phyloP scores from a whole-genome alignment of 2,888 invertebrate species.

The Stenurella melanura region DNA sequence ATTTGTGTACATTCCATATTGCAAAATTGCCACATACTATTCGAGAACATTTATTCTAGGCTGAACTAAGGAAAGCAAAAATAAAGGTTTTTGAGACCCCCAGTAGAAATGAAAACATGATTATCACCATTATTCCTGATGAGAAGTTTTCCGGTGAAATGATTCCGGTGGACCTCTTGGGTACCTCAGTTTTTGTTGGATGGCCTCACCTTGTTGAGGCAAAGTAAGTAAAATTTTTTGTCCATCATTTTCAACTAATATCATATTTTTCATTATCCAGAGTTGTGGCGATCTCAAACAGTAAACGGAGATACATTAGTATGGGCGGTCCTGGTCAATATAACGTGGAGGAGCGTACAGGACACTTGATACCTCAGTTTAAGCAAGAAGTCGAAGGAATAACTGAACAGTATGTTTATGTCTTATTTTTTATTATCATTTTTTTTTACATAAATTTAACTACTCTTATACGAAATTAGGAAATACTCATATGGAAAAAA shows the following conservation, averaged over 20 bases:
- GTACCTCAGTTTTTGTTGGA: slow-evolving; percentile 85
- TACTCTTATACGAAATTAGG: too few relatives aligned
- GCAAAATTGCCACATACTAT: not conserved
- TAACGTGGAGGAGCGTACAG: slow-evolving; percentile 69
- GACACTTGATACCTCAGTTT: slow-evolving; percentile 70
- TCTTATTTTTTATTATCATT: too few relatives aligned
- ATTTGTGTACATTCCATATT: too few relatives aligned
- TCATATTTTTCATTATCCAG: slow-evolving; percentile 64
- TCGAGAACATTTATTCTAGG: slow-evolving; percentile 58
- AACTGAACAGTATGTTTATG: slow-evolving; percentile 76
- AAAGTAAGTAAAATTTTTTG: slow-evolving; percentile 74
- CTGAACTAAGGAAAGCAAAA: slow-evolving; percentile 78
- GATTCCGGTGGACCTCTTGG: slow-evolving; percentile 77
- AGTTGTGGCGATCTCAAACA: slow-evolving; percentile 80
- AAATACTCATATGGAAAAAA: too few relatives aligned
- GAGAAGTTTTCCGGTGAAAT: slow-evolving; percentile 68
- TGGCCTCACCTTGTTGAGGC: slow-evolving; percentile 97
- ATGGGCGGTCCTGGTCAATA: slow-evolving; percentile 71
- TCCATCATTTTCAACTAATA: not conserved
- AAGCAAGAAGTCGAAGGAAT: slow-evolving; percentile 75
- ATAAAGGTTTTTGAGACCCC: slow-evolving; percentile 93
- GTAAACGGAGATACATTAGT: slow-evolving; percentile 73
- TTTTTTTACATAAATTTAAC: not conserved
- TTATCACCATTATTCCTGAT: slow-evolving; percentile 79
- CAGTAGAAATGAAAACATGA: slow-evolving; percentile 88